Evolutionary conservation across 2,888 invertebrate species (phyloP).

Genomic region (Lordiphosa andalusiaca): DNA sequence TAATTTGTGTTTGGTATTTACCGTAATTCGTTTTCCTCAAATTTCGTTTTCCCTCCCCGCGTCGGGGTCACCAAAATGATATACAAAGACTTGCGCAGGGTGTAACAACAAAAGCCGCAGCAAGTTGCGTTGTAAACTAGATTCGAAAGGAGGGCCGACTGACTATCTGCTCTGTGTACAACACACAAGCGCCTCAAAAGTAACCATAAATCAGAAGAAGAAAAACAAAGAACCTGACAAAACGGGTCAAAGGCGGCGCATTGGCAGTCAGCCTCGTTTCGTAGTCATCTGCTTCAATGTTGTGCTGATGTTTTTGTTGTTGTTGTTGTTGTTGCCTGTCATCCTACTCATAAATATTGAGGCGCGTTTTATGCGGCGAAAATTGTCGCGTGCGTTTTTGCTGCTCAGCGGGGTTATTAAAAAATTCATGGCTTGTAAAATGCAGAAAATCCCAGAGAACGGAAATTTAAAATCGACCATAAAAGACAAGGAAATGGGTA

Average conservation of each 20-base stretch:
- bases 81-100: neutral
- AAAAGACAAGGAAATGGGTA: slow-evolving; percentile 42
- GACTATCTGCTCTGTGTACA: neutral
- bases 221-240: slow-evolving; percentile 13
- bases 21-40: too few species aligned
- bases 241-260: slow-evolving; percentile 5
- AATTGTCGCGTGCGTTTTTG: slow-evolving; percentile 65
- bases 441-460: slow-evolving; percentile 68
- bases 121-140: too few species aligned
- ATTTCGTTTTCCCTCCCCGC: neutral
- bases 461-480: slow-evolving; percentile 69
- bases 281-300: neutral
- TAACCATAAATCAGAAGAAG: slow-evolving; percentile 14
- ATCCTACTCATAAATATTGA: slow-evolving; percentile 67
- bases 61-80: slow-evolving; percentile 1
- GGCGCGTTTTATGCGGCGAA: slow-evolving; percentile 52
- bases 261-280: neutral
- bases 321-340: neutral
- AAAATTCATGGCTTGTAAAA: slow-evolving; percentile 74
- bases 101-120: too few species aligned
- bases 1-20: too few species aligned
- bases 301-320: neutral
- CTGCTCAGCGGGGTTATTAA: slow-evolving; percentile 52
- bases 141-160: too few species aligned
- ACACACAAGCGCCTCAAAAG: slow-evolving; percentile 5